Percentiles rank a stretch among this genome's conserved stretches.
These are phyloP conservation scores for Drosophila atripex DNA, from an alignment of 2,888 invertebrate genomes.

Conservation along the genomic window DNA sequence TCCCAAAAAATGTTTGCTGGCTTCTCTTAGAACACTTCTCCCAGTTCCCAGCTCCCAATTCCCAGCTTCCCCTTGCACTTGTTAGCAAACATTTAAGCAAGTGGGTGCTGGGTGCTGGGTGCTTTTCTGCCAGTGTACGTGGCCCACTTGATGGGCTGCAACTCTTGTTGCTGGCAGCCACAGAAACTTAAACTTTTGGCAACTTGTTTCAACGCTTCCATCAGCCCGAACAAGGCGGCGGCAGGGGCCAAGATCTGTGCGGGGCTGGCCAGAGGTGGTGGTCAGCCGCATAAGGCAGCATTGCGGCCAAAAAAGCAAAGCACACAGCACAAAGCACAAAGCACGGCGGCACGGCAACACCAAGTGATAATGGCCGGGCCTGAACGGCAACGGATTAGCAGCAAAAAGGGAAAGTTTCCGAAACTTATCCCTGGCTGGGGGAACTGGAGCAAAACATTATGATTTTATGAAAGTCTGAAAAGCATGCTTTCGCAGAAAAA, in stretches of 20 bases:
- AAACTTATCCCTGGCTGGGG: constrained; percentile 3
- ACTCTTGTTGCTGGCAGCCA: constrained; percentile 54
- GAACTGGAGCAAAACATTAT: neutral
- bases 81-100: constrained; percentile 61
- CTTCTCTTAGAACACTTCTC: constrained; percentile 8
- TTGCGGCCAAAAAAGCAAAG: constrained; percentile 53
- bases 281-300: constrained; percentile 61
- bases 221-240: neutral
- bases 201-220: constrained; percentile 63
- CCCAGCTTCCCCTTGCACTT: constrained; percentile 5
- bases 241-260: neutral
- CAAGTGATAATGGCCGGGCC: constrained; percentile 43
- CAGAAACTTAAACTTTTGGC: constrained; percentile 70
- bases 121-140: constrained; percentile 20
- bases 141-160: constrained; percentile 48
- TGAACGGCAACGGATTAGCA: constrained; percentile 26
- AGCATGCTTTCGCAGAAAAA: neutral
- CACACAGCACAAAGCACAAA: constrained; percentile 49
- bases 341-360: no score
- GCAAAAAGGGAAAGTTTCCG: neutral
- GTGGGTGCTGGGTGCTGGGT: constrained; percentile 10
- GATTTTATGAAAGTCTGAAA: neutral
- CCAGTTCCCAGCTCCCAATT: neutral
- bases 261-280: neutral
- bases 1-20: constrained; percentile 44